These are phyloP conservation scores for Myocastor coypus DNA, from an alignment of 2,113 vertebrate species.

Conservation along the genomic window DNA sequence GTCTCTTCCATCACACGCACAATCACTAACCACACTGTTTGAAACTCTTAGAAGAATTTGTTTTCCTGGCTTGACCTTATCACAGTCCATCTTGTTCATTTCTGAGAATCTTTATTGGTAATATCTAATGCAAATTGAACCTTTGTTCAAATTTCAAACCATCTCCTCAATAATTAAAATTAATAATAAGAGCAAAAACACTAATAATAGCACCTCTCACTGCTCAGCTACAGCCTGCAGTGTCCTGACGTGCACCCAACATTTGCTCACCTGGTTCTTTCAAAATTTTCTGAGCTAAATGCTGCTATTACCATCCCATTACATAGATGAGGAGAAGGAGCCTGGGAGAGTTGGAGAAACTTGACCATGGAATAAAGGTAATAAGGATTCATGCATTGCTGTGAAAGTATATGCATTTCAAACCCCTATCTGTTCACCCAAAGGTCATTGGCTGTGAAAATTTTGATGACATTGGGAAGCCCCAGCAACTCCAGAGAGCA, in stretches of 20 bases:
- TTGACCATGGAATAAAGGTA: neutral
- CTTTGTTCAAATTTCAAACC: neutral
- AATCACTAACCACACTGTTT: neutral
- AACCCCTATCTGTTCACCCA: neutral
- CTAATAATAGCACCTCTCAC: neutral
- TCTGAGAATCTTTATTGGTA: neutral
- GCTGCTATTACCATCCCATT: neutral
- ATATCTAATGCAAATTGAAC: neutral
- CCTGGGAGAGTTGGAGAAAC: neutral
- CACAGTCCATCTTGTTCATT: neutral
- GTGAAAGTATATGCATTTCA: neutral
- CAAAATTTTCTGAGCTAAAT: neutral
- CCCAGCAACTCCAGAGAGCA: neutral
- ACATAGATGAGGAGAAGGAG: slow-evolving; percentile 33
- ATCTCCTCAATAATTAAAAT: slow-evolving; percentile 14
- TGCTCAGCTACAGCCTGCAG: accelerated
- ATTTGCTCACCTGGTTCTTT: neutral
- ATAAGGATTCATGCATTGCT: neutral
- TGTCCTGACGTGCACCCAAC: neutral
- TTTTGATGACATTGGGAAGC: neutral
- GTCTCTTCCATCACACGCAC: neutral
- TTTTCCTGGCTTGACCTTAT: slow-evolving; percentile 22
- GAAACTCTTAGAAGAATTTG: neutral
- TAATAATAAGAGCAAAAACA: neutral
- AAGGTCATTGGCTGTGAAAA: neutral